Conservation (phyloP, 2,888 invertebrate species). For the Pyralis farinalis region DNA sequence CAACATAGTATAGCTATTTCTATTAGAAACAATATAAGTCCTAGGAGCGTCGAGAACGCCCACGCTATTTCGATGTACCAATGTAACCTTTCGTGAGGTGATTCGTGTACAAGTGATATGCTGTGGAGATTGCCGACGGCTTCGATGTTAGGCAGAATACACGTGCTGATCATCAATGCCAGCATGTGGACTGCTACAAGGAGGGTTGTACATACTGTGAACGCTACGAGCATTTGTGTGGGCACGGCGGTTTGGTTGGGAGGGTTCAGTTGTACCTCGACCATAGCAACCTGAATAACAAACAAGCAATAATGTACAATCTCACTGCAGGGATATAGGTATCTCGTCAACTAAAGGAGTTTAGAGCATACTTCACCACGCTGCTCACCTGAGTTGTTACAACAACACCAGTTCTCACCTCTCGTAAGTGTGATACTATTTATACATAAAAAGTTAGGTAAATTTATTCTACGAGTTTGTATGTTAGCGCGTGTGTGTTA, state of each 20-base stretch:
- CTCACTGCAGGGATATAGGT: too few species aligned
- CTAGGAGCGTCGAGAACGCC: slow-evolving; percentile 97
- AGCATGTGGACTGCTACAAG: slow-evolving; percentile 98
- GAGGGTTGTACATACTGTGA: slow-evolving; percentile 96
- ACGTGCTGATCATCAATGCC: slow-evolving; percentile 99
- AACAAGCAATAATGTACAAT: too few species aligned
- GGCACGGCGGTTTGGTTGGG: slow-evolving; percentile 85
- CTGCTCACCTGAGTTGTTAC: too few species aligned
- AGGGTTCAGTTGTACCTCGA: slow-evolving; percentile 88
- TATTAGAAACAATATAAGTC: slow-evolving; percentile 94
- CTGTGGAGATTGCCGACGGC: slow-evolving; percentile 96
- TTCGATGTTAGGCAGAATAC: slow-evolving; percentile 99
- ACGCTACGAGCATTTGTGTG: slow-evolving; percentile 90
- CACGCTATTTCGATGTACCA: slow-evolving; percentile 99
- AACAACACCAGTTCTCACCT: too few species aligned
- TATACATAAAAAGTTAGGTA: too few species aligned
- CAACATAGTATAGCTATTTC: slow-evolving; percentile 98
- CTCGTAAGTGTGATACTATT: too few species aligned
- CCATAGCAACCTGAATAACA: slow-evolving; percentile 24
- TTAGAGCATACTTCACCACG: too few species aligned
- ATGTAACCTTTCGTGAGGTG: slow-evolving; percentile 92
- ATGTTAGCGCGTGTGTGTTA: too few species aligned
- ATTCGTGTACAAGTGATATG: slow-evolving; percentile 92
- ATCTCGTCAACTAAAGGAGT: too few species aligned
- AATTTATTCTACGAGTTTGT: too few species aligned